Evolutionary conservation across 2,888 invertebrate genomes (phyloP).

Genomic region (Pterobdella sp.): DNA sequence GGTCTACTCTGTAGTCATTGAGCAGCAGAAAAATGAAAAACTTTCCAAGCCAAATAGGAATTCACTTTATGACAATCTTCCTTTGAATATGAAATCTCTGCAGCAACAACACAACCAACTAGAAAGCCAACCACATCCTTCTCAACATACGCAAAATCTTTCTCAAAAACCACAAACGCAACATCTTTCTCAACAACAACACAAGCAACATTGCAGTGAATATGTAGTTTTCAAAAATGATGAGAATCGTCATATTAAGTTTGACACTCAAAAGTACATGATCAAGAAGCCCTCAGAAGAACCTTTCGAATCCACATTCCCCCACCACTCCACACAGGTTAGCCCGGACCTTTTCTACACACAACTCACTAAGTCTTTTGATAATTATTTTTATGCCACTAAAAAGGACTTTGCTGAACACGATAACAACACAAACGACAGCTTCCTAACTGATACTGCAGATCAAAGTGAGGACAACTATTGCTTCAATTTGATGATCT

Average conservation of each 20-base stretch:
- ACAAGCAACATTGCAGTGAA: not conserved
- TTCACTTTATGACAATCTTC: not conserved
- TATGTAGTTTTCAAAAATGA: not conserved
- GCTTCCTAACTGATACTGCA: not conserved
- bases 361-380: no score
- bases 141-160: not conserved
- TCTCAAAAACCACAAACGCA: not conserved
- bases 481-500: constrained; percentile 12
- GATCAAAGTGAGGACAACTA: constrained; percentile 16
- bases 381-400: no score
- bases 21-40: no score
- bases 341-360: no score
- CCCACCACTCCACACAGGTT: no score
- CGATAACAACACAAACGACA: not conserved
- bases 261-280: no score
- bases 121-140: not conserved
- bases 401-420: no score
- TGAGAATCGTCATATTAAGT: not conserved
- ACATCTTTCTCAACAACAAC: not conserved
- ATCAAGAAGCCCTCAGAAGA: no score
- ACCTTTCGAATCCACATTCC: no score
- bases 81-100: not conserved
- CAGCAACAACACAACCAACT: not conserved
- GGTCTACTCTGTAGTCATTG: no score
- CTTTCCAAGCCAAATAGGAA: not conserved